phyloP scores from a whole-genome alignment of 2,797 vertebrate species.

The Manis crassicaudata region DNA sequence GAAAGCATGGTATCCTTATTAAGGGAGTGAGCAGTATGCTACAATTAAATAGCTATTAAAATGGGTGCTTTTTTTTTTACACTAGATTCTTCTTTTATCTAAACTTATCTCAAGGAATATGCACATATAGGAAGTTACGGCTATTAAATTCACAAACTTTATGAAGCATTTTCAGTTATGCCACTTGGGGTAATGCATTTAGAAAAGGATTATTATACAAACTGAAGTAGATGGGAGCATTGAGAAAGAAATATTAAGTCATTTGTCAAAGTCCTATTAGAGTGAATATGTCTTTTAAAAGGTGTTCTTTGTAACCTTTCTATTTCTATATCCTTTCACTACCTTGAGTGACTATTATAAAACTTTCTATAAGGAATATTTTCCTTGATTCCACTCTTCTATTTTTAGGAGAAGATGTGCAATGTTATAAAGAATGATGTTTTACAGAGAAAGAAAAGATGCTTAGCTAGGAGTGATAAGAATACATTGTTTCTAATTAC shows the following conservation, averaged over 20 bases:
- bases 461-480: neutral
- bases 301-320: neutral
- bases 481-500: neutral
- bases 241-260: slow-evolving; percentile 33
- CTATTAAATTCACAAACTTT: neutral
- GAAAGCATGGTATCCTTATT: neutral
- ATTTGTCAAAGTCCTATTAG: neutral
- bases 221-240: neutral
- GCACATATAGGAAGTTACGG: neutral
- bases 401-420: neutral
- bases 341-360: neutral
- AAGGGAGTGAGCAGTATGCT: neutral
- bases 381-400: neutral
- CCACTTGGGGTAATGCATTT: neutral
- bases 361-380: neutral
- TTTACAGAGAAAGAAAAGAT: neutral
- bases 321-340: neutral
- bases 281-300: neutral
- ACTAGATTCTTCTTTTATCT: neutral
- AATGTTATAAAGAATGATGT: neutral
- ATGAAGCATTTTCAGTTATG: neutral
- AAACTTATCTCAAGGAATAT: neutral
- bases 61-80: neutral
- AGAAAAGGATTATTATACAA: neutral
- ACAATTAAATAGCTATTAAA: neutral